Evolutionary conservation across 1,140 invertebrate genomes (phyloP).

Genomic region (Sarcophaga peregrina): DNA sequence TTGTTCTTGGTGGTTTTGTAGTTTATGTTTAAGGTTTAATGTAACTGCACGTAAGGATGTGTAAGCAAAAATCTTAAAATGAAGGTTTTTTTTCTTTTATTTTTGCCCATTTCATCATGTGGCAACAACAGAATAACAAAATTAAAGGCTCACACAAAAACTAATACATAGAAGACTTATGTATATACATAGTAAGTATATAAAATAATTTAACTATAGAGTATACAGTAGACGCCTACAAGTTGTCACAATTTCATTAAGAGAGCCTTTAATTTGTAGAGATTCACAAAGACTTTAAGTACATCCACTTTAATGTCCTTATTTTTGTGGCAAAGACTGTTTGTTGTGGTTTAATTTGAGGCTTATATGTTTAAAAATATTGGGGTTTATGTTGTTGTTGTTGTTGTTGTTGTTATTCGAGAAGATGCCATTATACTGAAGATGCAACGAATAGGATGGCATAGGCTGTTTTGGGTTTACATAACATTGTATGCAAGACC

Average conservation of each 20-base stretch:
- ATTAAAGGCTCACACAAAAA: not conserved
- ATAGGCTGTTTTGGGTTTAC: not conserved
- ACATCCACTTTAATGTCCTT: not conserved
- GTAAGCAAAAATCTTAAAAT: constrained; percentile 31
- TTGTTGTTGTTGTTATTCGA: no score
- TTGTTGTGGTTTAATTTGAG: not conserved
- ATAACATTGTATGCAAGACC: not conserved
- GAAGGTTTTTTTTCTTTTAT: not conserved
- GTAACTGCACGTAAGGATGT: constrained; percentile 2
- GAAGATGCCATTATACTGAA: no score
- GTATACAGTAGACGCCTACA: not conserved
- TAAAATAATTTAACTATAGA: not conserved
- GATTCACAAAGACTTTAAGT: not conserved
- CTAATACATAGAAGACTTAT: not conserved
- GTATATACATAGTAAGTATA: not conserved
- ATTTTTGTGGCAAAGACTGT: no score
- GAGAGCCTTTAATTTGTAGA: not conserved
- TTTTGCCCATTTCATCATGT: constrained; percentile 19
- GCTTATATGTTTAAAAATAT: not conserved
- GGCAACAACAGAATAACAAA: not conserved
- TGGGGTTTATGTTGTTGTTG: not conserved
- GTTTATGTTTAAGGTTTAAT: constrained; percentile 24
- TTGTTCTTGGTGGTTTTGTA: constrained; percentile 14
- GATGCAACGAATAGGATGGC: no score
- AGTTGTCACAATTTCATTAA: not conserved